Percentiles rank a stretch among this genome's conserved stretches.
Conservation (phyloP, 2,888 invertebrate genomes). For the Leptopilina syphax region DNA sequence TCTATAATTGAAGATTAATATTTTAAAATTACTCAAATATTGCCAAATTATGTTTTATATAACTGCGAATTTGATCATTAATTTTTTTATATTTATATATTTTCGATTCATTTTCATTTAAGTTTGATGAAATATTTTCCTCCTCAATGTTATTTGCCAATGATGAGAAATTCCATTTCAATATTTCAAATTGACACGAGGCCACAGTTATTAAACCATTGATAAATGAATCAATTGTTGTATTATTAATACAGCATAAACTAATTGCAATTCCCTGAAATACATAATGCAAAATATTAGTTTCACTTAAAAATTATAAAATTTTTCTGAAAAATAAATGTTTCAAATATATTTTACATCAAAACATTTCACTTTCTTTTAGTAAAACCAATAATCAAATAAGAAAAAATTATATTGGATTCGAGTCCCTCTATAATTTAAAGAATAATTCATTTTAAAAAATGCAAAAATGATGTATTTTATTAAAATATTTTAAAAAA, state of each 20-base stretch:
- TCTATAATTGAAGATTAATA: neutral
- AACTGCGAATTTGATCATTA: neutral
- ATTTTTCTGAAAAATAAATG: no score
- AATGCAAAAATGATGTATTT: no score
- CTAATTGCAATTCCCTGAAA: constrained; percentile 57
- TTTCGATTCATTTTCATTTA: neutral
- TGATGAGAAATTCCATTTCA: constrained; percentile 58
- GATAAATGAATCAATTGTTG: constrained; percentile 65
- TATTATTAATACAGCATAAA: constrained; percentile 62
- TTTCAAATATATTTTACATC: no score
- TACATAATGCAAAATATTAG: neutral
- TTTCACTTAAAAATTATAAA: neutral
- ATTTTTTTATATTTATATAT: neutral
- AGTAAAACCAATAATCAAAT: no score
- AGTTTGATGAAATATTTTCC: neutral
- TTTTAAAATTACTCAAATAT: neutral
- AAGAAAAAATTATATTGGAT: no score
- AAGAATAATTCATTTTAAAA: no score
- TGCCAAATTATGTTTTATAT: constrained; percentile 4
- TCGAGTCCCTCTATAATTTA: no score
- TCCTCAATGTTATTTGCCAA: constrained; percentile 47
- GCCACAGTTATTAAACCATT: constrained; percentile 63
- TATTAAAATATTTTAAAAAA: no score
- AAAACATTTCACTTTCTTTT: no score
- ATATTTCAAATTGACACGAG: constrained; percentile 65